phyloP scores from a whole-genome alignment of 2,888 invertebrate genomes.

The Callyntrura sp. region DNA sequence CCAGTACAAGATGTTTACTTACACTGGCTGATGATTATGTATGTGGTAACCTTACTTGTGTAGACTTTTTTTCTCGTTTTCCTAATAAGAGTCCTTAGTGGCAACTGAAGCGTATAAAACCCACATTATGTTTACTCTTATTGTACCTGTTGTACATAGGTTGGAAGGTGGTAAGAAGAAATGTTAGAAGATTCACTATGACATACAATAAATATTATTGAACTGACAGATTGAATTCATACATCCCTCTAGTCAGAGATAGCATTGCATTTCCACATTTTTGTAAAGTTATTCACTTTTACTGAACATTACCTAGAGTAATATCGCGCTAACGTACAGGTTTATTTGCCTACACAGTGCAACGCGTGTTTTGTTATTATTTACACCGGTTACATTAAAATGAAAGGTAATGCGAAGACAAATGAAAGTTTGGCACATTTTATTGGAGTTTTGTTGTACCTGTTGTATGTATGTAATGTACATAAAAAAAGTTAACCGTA shows the following conservation, averaged over 20 bases:
- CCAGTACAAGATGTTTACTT: too few relatives aligned
- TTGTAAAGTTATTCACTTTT: not conserved
- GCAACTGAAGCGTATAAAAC: slow-evolving; percentile 8
- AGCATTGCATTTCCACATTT: not conserved
- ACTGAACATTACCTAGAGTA: not conserved
- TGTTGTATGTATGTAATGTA: not conserved
- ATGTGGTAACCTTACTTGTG: too few relatives aligned
- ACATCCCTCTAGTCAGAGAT: not conserved
- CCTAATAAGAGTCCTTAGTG: not conserved
- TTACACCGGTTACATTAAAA: not conserved
- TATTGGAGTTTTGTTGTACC: not conserved
- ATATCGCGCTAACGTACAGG: not conserved
- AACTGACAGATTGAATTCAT: not conserved
- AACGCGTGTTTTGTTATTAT: not conserved
- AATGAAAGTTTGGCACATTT: slow-evolving; percentile 9
- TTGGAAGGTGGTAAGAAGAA: not conserved
- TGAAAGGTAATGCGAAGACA: not conserved
- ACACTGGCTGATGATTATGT: too few relatives aligned
- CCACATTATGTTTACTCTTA: slow-evolving; percentile 25
- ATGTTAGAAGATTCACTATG: slow-evolving; percentile 11
- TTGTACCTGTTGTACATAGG: not conserved
- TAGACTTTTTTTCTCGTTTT: too few relatives aligned
- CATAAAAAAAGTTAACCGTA: not conserved
- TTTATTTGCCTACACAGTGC: slow-evolving; percentile 19
- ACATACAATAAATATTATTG: slow-evolving; percentile 36